phyloP scores from a whole-genome alignment of 2,797 vertebrate species.

The Lindbergichthys nudifrons region DNA sequence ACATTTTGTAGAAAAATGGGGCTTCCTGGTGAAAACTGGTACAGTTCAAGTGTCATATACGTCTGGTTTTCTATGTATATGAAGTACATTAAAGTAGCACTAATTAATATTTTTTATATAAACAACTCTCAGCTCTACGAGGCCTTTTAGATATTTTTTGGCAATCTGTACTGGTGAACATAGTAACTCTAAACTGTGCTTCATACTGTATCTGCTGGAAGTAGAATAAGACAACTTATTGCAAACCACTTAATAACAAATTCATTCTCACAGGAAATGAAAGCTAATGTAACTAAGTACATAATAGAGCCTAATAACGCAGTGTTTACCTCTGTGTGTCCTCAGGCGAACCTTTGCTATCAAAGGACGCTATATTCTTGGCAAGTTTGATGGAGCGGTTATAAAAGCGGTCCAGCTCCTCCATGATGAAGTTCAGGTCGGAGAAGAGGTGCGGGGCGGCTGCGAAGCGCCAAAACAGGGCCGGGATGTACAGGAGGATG shows the following conservation, averaged over 20 bases:
- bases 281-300: background rate
- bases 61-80: background rate
- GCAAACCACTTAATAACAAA: too few species aligned
- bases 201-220: too few species aligned
- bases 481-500: slow-evolving; percentile 91
- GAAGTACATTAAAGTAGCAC: background rate
- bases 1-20: too few species aligned
- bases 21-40: too few species aligned
- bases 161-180: too few species aligned
- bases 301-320: background rate
- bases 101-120: background rate
- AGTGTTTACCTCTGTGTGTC: slow-evolving; percentile 71
- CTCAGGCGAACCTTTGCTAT: slow-evolving; percentile 61
- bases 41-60: background rate
- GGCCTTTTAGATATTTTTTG: too few species aligned
- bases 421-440: slow-evolving; percentile 96
- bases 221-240: too few species aligned
- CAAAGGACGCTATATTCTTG: slow-evolving; percentile 82
- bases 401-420: slow-evolving; percentile 96
- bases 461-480: slow-evolving; percentile 92
- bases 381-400: slow-evolving; percentile 91
- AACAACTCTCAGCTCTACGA: background rate
- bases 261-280: background rate
- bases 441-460: slow-evolving; percentile 93
- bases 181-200: too few species aligned